phyloP scores from a whole-genome alignment of 2,888 invertebrate genomes.

The Leptopterna dolabrata region DNA sequence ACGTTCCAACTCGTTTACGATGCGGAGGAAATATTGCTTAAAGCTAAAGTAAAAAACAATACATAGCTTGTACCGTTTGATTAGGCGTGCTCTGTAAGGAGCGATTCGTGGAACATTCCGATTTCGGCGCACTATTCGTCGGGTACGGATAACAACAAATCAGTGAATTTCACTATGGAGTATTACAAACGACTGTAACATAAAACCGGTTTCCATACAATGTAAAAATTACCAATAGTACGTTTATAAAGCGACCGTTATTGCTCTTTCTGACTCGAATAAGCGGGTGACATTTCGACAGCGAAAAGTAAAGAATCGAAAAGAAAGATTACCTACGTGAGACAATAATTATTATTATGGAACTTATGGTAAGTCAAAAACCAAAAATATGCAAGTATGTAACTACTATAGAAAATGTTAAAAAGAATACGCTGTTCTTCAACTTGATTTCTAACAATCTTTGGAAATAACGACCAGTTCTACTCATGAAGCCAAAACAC shows the following conservation, averaged over 20 bases:
- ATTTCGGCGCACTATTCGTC: not conserved
- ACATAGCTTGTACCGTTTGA: not conserved
- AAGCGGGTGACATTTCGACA: not conserved
- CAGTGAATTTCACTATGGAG: not conserved
- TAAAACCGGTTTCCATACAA: not conserved
- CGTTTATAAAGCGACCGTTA: conserved; percentile 28
- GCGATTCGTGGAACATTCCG: not conserved
- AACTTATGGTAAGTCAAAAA: too few relatives aligned
- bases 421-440: too few relatives aligned
- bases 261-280: conserved; percentile 37
- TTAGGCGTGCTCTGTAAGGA: not conserved
- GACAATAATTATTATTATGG: too few relatives aligned
- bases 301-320: too few relatives aligned
- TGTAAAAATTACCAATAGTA: conserved; percentile 9
- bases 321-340: too few relatives aligned
- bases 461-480: too few relatives aligned
- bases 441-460: too few relatives aligned
- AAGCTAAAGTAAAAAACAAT: conserved; percentile 50
- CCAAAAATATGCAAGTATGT: too few relatives aligned
- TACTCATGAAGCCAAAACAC: not conserved
- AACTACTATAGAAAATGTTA: too few relatives aligned
- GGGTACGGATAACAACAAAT: not conserved
- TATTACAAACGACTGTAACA: not conserved
- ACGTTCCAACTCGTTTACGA: not conserved
- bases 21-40: conserved; percentile 48